phyloP scores from a whole-genome alignment of 2,888 invertebrate species.

The Abrostola triplasia region DNA sequence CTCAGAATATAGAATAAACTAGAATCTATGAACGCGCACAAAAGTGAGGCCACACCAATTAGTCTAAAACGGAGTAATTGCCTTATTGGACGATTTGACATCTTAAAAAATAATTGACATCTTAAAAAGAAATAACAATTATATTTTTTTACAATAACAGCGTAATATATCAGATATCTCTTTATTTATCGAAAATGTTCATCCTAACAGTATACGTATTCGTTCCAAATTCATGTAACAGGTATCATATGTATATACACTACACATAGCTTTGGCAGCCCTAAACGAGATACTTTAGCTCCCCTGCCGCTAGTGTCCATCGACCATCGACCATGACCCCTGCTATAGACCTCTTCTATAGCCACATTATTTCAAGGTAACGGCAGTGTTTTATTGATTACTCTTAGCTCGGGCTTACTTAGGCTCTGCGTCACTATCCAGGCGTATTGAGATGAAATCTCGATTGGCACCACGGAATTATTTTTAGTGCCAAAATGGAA shows the following conservation, averaged over 20 bases:
- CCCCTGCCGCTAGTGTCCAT: conserved; percentile 31
- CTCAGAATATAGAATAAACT: too few species aligned
- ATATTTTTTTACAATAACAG: too few species aligned
- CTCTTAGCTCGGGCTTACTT: conserved; percentile 10
- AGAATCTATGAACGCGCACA: too few species aligned
- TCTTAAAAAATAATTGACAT: too few species aligned
- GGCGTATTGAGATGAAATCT: conserved; percentile 20
- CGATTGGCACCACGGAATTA: background rate
- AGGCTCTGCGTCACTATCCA: background rate
- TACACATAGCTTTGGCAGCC: conserved; percentile 31
- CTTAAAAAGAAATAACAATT: too few species aligned
- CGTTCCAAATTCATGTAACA: too few species aligned
- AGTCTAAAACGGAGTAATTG: too few species aligned
- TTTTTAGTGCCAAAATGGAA: background rate
- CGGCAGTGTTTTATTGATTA: conserved; percentile 47
- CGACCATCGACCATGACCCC: conserved; percentile 51
- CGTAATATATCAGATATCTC: too few species aligned
- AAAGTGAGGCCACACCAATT: too few species aligned
- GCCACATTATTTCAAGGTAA: conserved; percentile 42
- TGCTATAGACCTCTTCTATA: conserved; percentile 28
- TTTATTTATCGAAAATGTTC: too few species aligned
- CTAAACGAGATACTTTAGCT: conserved; percentile 31
- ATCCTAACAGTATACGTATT: too few species aligned
- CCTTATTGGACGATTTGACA: too few species aligned
- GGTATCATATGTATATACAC: background rate